Evolutionary conservation across 2,113 vertebrate species (phyloP).

Genomic region (Cyphomyrus plagiostoma): DNA sequence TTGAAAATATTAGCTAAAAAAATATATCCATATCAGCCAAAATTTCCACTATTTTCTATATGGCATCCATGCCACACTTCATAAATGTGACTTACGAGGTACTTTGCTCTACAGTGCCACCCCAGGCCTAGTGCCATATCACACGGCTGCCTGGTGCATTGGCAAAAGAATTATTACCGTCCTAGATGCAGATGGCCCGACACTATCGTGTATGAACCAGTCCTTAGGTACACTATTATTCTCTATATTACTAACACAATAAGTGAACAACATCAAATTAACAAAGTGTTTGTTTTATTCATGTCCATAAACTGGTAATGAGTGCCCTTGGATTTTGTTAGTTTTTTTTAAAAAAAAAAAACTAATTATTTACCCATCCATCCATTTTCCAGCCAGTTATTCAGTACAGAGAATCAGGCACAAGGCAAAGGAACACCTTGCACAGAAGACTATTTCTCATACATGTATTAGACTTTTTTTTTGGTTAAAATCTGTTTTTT

Average conservation of each 20-base stretch:
- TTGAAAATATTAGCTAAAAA: neutral
- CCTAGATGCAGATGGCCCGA: neutral
- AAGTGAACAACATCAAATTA: neutral
- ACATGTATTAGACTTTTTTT: neutral
- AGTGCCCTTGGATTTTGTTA: neutral
- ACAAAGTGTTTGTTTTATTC: neutral
- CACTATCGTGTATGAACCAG: neutral
- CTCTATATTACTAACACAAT: neutral
- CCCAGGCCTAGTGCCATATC: neutral
- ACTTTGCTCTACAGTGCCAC: neutral
- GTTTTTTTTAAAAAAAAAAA: neutral
- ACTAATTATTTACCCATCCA: neutral
- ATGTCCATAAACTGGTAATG: neutral
- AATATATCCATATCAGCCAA: neutral
- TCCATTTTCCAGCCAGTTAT: neutral
- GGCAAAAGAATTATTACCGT: neutral
- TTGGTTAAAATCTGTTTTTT: neutral
- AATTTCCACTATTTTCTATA: neutral
- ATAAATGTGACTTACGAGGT: neutral
- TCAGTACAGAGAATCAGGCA: neutral
- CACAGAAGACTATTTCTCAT: neutral
- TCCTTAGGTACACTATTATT: neutral
- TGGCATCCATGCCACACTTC: neutral
- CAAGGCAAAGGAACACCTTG: neutral
- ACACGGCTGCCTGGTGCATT: neutral